Percentiles rank a stretch among this genome's conserved stretches.
Evolutionary conservation across 2,113 vertebrate species (phyloP).

Genomic region (Nothocercus julius): DNA sequence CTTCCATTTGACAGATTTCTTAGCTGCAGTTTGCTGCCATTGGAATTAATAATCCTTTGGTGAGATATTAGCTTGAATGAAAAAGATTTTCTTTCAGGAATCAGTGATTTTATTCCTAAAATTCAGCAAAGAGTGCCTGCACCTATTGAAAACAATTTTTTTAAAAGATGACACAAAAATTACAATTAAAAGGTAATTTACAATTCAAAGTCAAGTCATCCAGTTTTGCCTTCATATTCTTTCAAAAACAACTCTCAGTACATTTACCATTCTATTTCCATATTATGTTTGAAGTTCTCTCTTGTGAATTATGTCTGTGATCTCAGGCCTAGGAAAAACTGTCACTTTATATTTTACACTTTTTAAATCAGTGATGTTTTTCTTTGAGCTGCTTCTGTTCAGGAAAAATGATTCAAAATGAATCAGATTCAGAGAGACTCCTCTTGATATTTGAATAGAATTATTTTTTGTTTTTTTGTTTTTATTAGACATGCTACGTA

Average conservation of each 20-base stretch:
- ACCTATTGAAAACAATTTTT: slow-evolving; percentile 12
- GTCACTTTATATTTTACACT: background rate
- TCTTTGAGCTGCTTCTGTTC: background rate
- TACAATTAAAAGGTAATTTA: slow-evolving; percentile 1
- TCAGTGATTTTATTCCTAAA: background rate
- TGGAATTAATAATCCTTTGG: slow-evolving; percentile 19
- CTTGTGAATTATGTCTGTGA: slow-evolving; percentile 17
- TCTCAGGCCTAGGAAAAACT: background rate
- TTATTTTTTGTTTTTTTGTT: no score
- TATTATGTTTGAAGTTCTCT: slow-evolving; percentile 28
- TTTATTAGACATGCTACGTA: background rate
- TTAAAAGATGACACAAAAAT: background rate
- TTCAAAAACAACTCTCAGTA: background rate
- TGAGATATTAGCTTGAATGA: background rate
- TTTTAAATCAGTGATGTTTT: slow-evolving; percentile 2
- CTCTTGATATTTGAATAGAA: background rate
- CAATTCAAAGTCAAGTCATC: background rate
- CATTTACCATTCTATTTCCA: background rate
- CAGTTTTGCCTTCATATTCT: slow-evolving; percentile 1
- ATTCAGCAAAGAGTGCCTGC: background rate
- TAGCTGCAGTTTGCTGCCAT: background rate
- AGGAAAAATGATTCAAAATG: background rate
- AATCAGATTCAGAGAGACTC: background rate
- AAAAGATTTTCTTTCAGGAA: background rate
- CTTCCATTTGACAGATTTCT: slow-evolving; percentile 5